Evolutionary conservation across 2,113 vertebrate genomes (phyloP).

Genomic region (Ctenomys sociabilis): DNA sequence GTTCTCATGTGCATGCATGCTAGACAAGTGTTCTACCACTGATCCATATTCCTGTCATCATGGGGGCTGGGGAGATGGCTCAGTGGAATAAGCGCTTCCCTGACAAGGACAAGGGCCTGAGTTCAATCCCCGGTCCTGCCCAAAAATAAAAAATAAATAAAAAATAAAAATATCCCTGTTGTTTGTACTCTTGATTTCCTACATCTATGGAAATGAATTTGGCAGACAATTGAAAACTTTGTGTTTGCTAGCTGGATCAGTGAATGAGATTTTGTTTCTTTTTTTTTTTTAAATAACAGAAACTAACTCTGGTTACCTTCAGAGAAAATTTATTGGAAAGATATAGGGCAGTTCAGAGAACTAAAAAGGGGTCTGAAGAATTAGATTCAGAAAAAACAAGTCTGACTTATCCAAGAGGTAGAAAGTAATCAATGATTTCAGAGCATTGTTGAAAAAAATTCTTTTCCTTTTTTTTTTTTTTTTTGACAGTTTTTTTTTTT

Average conservation of each 20-base stretch:
- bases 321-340: constrained; percentile 34
- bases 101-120: too few relatives aligned
- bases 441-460: constrained; percentile 40
- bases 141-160: too few relatives aligned
- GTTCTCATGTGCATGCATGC: not conserved
- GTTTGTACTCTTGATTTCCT: not conserved
- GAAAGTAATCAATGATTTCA: not conserved
- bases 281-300: constrained; percentile 1
- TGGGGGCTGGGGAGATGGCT: too few relatives aligned
- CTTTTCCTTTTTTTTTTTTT: not conserved
- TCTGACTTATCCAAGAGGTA: not conserved
- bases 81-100: too few relatives aligned
- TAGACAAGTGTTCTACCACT: not conserved
- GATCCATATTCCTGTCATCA: not conserved
- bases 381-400: not conserved
- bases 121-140: too few relatives aligned
- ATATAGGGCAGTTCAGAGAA: not conserved
- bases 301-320: not conserved
- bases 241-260: not conserved
- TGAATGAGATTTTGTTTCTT: not conserved
- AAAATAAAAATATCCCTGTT: too few relatives aligned
- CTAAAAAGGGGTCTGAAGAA: not conserved
- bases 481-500: not conserved
- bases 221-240: not conserved
- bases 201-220: not conserved